Conservation (phyloP, 2,888 invertebrate species). For the Ennomos erosarius region DNA sequence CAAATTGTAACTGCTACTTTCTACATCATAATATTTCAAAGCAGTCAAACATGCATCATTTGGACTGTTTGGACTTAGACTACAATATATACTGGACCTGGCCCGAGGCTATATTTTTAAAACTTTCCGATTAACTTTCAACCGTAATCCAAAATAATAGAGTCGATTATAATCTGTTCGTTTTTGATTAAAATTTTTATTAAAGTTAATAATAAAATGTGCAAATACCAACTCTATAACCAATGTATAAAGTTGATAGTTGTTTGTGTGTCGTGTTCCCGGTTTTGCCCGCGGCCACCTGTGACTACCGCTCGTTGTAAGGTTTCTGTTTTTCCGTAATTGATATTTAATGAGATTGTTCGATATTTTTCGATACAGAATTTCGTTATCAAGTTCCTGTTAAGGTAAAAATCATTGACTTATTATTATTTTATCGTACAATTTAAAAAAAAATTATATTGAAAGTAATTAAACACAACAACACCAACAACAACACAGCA, state of each 20-base stretch:
- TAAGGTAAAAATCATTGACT: too few species aligned
- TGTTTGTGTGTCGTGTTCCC: constrained; percentile 8
- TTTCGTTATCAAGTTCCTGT: background rate
- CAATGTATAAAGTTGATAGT: constrained; percentile 19
- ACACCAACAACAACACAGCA: too few species aligned
- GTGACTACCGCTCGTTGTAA: constrained; percentile 32
- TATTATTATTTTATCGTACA: too few species aligned
- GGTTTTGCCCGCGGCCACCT: constrained; percentile 35
- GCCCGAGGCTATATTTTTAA: constrained; percentile 39
- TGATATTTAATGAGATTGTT: constrained; percentile 39
- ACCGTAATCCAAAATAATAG: constrained; percentile 3
- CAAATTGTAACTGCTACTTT: constrained; percentile 5
- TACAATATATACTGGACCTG: constrained; percentile 51
- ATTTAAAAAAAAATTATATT: too few species aligned
- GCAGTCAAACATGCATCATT: constrained; percentile 36
- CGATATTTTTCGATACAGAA: background rate
- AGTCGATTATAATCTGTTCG: background rate
- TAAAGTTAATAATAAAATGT: background rate
- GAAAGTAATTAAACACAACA: too few species aligned
- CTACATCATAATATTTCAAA: constrained; percentile 14
- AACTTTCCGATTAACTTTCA: constrained; percentile 3
- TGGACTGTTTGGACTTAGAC: constrained; percentile 34
- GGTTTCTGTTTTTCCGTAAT: constrained; percentile 38
- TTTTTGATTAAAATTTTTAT: background rate
- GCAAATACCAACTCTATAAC: constrained; percentile 18